Percentiles rank a stretch among this genome's conserved stretches.
These are phyloP conservation scores for Bugula neritina DNA, from an alignment of 2,888 invertebrate genomes.

Conservation along the genomic window DNA sequence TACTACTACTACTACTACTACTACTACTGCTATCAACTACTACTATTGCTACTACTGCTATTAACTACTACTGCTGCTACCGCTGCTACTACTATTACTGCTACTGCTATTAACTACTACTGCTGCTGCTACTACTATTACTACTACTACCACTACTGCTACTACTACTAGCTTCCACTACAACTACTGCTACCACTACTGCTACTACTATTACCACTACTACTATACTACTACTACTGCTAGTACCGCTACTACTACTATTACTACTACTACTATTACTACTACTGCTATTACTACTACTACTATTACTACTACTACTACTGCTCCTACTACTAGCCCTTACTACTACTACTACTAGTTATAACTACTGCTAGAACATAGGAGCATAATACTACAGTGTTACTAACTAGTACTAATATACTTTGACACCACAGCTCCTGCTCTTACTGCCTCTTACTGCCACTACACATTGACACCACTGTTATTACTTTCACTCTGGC, in stretches of 20 bases:
- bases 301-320: background rate
- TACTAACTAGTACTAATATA: no score
- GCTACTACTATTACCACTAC: background rate
- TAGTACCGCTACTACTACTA: no score
- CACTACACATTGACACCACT: no score
- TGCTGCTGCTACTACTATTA: background rate
- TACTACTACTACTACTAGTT: background rate
- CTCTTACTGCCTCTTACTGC: no score
- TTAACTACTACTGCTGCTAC: slow-evolving; percentile 1
- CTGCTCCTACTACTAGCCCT: background rate
- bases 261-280: background rate
- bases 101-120: no score
- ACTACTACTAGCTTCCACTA: no score
- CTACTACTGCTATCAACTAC: background rate
- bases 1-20: background rate
- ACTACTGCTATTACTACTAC: background rate
- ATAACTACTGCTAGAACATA: no score
- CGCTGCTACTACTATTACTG: background rate
- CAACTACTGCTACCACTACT: background rate
- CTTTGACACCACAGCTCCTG: no score
- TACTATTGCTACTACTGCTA: background rate
- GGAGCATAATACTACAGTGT: no score
- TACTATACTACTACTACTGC: no score
- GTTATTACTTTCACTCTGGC: no score
- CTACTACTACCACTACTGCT: background rate